Base-by-base conservation (phyloP, 1,140 invertebrate genomes). In the Geopemphigus sp. region DNA sequence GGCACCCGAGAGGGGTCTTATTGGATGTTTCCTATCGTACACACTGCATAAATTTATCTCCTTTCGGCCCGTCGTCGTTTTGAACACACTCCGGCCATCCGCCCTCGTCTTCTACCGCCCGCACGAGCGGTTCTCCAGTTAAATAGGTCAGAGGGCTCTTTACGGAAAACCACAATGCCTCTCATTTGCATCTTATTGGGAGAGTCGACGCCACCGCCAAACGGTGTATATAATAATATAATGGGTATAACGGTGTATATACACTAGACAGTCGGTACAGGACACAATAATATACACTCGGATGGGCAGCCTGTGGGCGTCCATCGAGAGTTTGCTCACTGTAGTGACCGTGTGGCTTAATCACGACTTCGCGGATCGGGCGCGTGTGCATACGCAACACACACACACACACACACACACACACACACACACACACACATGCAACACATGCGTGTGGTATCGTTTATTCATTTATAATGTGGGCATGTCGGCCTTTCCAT, bases 101-200 rank as follows among this genome's bases (percentile, higher is more conserved):
- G 32, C 29, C 2, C n/a, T 1, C 32, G 19, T 39, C 39, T 5
- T 14, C 64, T 47, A n/a, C 15, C 11, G 4, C 54, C 29, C 8
- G 39, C 29, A 5, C 26, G 50, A 57, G 50, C 29, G 47, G 32
- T 59, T n/a, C n/a, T n/a, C 4, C 56, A 15, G 57, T 78, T 45
- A 78, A 78, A 61, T 26, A 57, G 74, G 32, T 74, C 53, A 50
- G 29, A 74, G 53, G n/a, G 54, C 54, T 74, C 39, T 78, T 78
- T 63, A 29, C 57, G 74, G 74, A 19, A 45, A 63, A 61, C 74
- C 74, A 63, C 74, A 50, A 47, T 50, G 74, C 32, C 15, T 61
- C 74, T 78, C 74, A 63, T 78, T 78, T 63, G 74, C 74, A 78
- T 78, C 74, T 76, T 76, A 76, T 76, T 76, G 73, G n/a, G 19